A percentile compares a stretch with the other conserved stretches of the same genome.
Conservation (phyloP, 2,113 vertebrate genomes). For the Rhynchopsitta pachyrhyncha region DNA sequence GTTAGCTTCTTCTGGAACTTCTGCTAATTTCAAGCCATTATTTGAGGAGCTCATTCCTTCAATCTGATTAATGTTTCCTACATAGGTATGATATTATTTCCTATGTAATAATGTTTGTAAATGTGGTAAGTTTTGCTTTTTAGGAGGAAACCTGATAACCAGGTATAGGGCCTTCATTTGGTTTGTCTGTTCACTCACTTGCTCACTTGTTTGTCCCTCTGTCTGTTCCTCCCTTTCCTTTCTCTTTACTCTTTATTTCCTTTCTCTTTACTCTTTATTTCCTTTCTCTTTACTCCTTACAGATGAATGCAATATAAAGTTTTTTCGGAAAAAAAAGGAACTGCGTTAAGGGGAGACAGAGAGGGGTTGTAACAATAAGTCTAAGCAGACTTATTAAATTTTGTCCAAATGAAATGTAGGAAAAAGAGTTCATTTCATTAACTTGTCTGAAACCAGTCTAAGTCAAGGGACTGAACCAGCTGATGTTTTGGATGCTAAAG, state of each 20-base stretch:
- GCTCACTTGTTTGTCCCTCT: not conserved
- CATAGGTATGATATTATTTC: not conserved
- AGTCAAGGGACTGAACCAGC: not conserved
- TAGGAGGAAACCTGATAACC: not conserved
- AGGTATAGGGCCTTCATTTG: no score
- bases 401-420: not conserved
- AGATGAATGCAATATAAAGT: not conserved
- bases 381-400: not conserved
- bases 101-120: not conserved
- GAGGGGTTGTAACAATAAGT: rapidly evolving
- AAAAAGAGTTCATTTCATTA: not conserved
- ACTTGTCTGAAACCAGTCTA: not conserved
- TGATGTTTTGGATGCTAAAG: not conserved
- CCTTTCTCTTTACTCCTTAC: not conserved
- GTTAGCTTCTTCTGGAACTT: not conserved
- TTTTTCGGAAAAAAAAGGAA: not conserved
- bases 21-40: not conserved
- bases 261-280: not conserved
- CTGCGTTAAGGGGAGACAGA: no score
- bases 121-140: not conserved
- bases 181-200: not conserved
- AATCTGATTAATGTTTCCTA: not conserved
- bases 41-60: not conserved
- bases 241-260: no score
- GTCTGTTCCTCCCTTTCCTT: not conserved